Conservation (phyloP, 1,140 invertebrate genomes). For the Drosophila teissieri region DNA sequence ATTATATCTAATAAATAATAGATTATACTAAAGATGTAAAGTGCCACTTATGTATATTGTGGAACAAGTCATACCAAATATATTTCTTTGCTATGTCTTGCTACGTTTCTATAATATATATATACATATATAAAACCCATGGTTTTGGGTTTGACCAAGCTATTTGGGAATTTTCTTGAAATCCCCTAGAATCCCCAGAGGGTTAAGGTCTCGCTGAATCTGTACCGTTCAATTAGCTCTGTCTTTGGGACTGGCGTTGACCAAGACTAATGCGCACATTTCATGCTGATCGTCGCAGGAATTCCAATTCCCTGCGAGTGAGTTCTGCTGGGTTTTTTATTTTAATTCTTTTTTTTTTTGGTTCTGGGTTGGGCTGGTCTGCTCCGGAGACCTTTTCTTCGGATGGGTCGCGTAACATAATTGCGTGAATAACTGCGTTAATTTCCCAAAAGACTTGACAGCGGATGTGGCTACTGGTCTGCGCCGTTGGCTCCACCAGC, state of each 20-base stretch:
- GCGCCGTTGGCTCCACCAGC: constrained; percentile 26
- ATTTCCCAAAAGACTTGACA: constrained; percentile 74
- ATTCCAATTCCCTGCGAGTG: constrained; percentile 35
- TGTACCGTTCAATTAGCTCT: constrained; percentile 46
- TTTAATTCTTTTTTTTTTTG: not conserved
- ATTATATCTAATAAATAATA: too few relatives aligned
- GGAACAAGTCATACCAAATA: too few relatives aligned
- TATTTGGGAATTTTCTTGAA: not conserved
- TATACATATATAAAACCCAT: too few relatives aligned
- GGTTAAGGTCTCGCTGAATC: constrained; percentile 26
- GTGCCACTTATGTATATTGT: too few relatives aligned
- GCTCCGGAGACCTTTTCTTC: constrained; percentile 30
- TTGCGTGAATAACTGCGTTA: constrained; percentile 80
- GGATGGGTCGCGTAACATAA: constrained; percentile 38
- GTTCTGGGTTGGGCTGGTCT: constrained; percentile 19
- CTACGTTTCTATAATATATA: not conserved
- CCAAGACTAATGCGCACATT: constrained; percentile 59
- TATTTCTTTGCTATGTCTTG: not conserved
- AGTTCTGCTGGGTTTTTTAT: constrained; percentile 7
- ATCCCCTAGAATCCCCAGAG: not conserved
- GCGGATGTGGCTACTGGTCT: constrained; percentile 76
- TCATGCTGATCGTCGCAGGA: constrained; percentile 60
- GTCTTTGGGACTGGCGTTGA: constrained; percentile 37
- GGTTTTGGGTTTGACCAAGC: not conserved
- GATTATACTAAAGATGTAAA: too few relatives aligned